Evolutionary conservation across 2,888 invertebrate genomes (phyloP), one percentile per base, ranked within the genome.

Genomic region (Dione vanillae): DNA sequence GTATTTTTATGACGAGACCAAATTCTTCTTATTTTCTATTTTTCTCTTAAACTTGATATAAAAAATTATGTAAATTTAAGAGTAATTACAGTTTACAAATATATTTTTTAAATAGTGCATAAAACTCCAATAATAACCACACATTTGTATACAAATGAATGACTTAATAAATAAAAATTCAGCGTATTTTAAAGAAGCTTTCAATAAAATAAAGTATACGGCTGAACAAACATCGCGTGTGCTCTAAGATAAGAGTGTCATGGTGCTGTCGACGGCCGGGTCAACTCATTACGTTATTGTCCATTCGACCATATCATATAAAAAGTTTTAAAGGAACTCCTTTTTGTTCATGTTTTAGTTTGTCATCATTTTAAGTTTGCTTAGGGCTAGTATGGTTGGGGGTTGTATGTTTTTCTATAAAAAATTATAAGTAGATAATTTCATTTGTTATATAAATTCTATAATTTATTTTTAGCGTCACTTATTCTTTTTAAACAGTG

Each of bases 241-340:
- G 84, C 78, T 76, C 77, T 70, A 76, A 89, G 91, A 92, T 92
- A 92, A 91, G 88, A 86, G 86, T 88, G 90, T 91, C 90, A 90
- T 87, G 86, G 89, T 85, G 84, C 87, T 86, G 90, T 88, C 88
- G 87, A 85, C 89, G 82, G 88, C 82, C 81, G 83, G 82, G 85
- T 86, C 86, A 84, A 83, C 81, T 86, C 88, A 87, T 91, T 91
- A 91, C 87, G 87, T 90, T 87, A 90, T 90, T 91, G 90, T 87
- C 83, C 86, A 86, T 82, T 86, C 87, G 80, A 83, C 85, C 83
- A 80, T 81, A 79, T 79, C 79, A 78, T 73, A 85, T 84, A 83
- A 87, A 87, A 78, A 77, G 72, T 66, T 74, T 74, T 59, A 65
- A 72, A 65, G 67, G 67, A 69, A 67, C 27, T 54, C 69, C 67